Conservation (phyloP, 2,113 vertebrate species). For the Peromyscus polionotus region DNA sequence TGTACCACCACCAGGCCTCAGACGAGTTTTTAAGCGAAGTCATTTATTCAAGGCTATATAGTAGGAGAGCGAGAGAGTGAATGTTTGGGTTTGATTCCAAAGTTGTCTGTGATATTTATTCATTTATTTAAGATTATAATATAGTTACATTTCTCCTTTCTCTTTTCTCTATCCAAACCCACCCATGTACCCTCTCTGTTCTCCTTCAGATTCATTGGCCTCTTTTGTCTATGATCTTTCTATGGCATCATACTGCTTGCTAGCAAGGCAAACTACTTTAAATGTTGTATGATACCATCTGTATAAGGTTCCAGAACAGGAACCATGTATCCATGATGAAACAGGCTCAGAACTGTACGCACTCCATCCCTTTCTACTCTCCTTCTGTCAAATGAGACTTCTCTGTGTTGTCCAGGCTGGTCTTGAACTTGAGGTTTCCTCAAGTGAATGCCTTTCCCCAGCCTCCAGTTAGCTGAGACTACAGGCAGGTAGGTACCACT, state of each 20-base stretch:
- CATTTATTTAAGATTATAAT: neutral
- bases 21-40: neutral
- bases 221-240: neutral
- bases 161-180: neutral
- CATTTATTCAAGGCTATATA: neutral
- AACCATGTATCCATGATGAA: neutral
- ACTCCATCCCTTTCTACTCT: neutral
- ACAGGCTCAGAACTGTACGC: neutral
- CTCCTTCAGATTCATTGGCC: neutral
- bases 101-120: neutral
- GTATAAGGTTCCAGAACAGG: neutral
- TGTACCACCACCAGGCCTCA: neutral
- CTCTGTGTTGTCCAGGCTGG: neutral
- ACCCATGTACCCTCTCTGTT: neutral
- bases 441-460: neutral
- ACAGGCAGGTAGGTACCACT: too few species aligned
- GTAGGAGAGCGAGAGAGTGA: neutral
- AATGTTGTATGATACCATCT: neutral
- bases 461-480: neutral
- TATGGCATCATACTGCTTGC: neutral
- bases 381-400: neutral
- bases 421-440: neutral
- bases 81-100: neutral
- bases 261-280: conserved; percentile 33
- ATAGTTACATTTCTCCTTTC: neutral